Conservation (phyloP, 2,797 vertebrate genomes). For the Sebastes flavidus region DNA sequence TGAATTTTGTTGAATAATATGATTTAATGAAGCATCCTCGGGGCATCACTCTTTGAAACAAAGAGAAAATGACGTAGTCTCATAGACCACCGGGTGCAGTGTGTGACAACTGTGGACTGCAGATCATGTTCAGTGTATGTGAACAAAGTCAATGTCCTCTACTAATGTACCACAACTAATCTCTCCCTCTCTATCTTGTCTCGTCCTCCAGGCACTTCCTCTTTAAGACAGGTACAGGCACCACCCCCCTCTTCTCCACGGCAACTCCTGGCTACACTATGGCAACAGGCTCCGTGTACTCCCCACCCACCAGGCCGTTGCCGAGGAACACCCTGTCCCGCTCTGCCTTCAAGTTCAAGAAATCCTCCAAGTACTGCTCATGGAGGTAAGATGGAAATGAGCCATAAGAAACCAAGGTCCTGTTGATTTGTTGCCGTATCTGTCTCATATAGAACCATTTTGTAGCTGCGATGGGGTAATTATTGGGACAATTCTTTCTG, state of each 20-base stretch:
- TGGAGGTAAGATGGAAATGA: slow-evolving; percentile 80
- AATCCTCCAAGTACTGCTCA: slow-evolving; percentile 97
- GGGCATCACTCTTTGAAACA: no score
- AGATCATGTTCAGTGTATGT: neutral
- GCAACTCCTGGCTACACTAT: slow-evolving; percentile 99
- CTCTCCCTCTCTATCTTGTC: neutral
- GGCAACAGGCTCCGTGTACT: slow-evolving; percentile 98
- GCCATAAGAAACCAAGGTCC: neutral
- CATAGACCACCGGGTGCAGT: neutral
- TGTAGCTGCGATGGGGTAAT: no score
- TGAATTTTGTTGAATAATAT: no score
- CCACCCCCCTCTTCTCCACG: slow-evolving; percentile 98
- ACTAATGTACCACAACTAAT: neutral
- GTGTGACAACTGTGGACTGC: neutral
- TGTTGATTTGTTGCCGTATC: no score
- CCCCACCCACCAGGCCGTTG: slow-evolving; percentile 95
- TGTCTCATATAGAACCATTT: no score
- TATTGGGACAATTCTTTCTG: no score
- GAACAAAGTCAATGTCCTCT: neutral
- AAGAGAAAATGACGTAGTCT: no score
- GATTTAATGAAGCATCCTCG: no score
- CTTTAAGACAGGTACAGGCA: slow-evolving; percentile 99
- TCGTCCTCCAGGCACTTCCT: slow-evolving; percentile 92
- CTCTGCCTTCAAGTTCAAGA: slow-evolving; percentile 99
- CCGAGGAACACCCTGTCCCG: slow-evolving; percentile 96